Evolutionary conservation across 1,140 invertebrate genomes (phyloP).

Genomic region (Zaprionus vittiger): DNA sequence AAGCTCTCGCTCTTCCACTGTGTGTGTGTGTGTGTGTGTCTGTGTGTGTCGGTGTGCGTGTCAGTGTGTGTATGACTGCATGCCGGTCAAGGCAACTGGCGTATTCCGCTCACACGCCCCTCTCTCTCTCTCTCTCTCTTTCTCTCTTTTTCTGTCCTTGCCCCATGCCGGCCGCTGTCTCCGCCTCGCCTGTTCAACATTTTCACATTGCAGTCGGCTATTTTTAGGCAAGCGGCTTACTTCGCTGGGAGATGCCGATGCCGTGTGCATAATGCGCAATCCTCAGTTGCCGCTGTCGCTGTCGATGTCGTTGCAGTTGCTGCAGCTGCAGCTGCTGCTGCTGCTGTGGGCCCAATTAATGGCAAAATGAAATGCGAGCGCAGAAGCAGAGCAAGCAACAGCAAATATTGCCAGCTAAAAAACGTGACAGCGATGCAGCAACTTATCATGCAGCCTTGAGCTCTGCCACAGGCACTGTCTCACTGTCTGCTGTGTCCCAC

Average conservation of each 20-base stretch:
- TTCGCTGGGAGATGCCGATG: conserved; percentile 11
- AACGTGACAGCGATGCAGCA: conserved; percentile 45
- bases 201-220: conserved; percentile 37
- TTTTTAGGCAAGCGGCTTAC: conserved; percentile 37
- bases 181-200: conserved; percentile 33
- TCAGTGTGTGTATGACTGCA: conserved; percentile 33
- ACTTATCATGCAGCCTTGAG: conserved; percentile 46
- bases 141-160: neutral
- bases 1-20: neutral
- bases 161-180: conserved; percentile 1
- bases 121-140: neutral
- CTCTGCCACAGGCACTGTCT: conserved; percentile 3
- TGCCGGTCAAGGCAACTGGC: conserved; percentile 68
- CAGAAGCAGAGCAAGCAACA: neutral
- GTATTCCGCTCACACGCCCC: neutral
- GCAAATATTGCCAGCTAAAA: conserved; percentile 27
- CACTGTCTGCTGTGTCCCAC: neutral
- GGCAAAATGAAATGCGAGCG: conserved; percentile 42
- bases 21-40: neutral
- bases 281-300: conserved; percentile 9
- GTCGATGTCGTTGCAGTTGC: conserved; percentile 8
- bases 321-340: conserved; percentile 5
- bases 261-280: conserved; percentile 17
- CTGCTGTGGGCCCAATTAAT: conserved; percentile 55
- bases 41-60: neutral